phyloP scores from a whole-genome alignment of 1,140 invertebrate species.

The Asbolus verrucosus region DNA sequence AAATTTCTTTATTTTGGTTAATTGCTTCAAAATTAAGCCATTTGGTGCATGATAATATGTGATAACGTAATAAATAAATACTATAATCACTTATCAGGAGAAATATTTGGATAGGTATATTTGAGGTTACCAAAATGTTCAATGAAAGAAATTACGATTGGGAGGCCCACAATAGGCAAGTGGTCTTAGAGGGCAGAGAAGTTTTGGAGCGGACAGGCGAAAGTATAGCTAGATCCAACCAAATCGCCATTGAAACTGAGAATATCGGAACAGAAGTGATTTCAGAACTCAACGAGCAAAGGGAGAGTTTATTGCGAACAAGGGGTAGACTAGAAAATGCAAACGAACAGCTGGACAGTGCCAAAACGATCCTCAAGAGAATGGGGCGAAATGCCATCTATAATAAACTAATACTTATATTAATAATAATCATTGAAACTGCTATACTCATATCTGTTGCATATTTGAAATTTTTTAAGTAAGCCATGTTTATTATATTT shows the following conservation, averaged over 20 bases:
- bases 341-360: conserved; percentile 65
- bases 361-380: conserved; percentile 63
- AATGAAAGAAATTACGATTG: conserved; percentile 61
- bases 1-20: too few species aligned
- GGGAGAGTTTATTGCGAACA: conserved; percentile 66
- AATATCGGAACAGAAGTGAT: conserved; percentile 81
- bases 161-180: conserved; percentile 68
- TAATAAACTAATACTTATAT: conserved; percentile 66
- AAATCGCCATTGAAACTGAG: conserved; percentile 83
- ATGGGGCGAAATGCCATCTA: conserved; percentile 67
- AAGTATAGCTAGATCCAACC: conserved; percentile 77
- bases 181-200: conserved; percentile 70
- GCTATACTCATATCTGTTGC: conserved; percentile 55
- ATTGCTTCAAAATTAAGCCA: too few species aligned
- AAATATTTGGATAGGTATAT: background rate
- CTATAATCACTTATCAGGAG: too few species aligned
- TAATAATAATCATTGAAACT: conserved; percentile 67
- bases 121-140: conserved; percentile 44
- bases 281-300: conserved; percentile 65
- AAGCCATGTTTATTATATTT: conserved; percentile 13
- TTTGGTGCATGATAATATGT: too few species aligned
- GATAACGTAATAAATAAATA: too few species aligned
- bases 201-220: conserved; percentile 74
- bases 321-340: conserved; percentile 66
- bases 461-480: conserved; percentile 55